Base-by-base conservation (phyloP, 2,113 vertebrate species). In the Caretta caretta region DNA sequence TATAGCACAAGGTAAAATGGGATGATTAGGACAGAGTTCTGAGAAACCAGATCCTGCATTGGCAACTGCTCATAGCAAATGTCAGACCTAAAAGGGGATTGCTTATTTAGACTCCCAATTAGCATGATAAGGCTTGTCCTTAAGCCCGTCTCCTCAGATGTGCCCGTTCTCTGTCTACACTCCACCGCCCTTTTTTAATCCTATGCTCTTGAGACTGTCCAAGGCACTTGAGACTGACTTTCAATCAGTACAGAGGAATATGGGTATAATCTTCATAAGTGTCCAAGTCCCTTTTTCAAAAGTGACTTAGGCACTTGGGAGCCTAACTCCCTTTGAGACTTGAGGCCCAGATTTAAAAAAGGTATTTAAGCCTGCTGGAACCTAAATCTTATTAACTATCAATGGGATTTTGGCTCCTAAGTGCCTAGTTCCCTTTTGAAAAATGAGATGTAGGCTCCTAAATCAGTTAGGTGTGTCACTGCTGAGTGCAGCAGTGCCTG, bases 241-340 rank as follows among this genome's bases (percentile, higher is more conserved):
- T 83, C 91, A 29, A 9, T 69, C 83, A 27, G 53, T 88, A 10
- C 0, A 8, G 76, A 62, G 24, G 86, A 86, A 5, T 3, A 84
- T 62, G 59, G 29, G 29, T 35, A 35, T 35, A 72, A 13, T 90
- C 54, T 95, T 22, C 27, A 38, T 83, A 89, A 91, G 75, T 29
- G 3, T 79, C 48, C 42, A 92, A 80, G 83, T 79, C 25, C 62
- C 0, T 79, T 90, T 95, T 92, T 72, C 53, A 89, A 83, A 93
- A 75, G 6, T 19, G 16, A 69, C 35, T n/a, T n/a, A 69, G 31
- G 16, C 8, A 69, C 59, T 62, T 62, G 27, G 6, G 57, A 35
- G 59, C 53, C 0, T 88, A 54, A 86, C 53, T 49, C 83, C 56
- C 24, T 19, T 3, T 85, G 83, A 38, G 2, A 10, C 1, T 83